Percentiles rank a stretch among this genome's conserved stretches.
Evolutionary conservation across 2,113 vertebrate genomes (phyloP).

Genomic region (Oxyruncus cristatus): DNA sequence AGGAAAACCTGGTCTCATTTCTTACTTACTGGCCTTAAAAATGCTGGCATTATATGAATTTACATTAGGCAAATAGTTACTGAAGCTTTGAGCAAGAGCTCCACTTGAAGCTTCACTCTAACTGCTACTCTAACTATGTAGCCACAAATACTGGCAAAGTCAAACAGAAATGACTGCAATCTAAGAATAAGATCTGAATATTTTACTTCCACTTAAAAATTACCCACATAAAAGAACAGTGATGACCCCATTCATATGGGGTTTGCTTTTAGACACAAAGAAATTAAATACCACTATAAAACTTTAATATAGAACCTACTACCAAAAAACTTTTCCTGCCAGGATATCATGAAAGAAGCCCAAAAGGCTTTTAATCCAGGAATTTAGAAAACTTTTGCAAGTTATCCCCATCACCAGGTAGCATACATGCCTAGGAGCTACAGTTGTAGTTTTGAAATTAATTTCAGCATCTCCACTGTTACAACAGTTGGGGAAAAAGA

Average conservation of each 20-base stretch:
- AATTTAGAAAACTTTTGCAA: not conserved
- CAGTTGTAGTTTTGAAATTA: not conserved
- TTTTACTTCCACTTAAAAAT: not conserved
- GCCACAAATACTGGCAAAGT: not conserved
- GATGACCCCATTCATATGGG: too few relatives aligned
- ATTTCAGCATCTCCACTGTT: not conserved
- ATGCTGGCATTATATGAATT: not conserved
- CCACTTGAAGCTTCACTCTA: not conserved
- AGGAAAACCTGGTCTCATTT: not conserved
- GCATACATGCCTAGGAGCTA: not conserved
- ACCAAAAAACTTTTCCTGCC: not conserved
- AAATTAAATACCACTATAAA: not conserved
- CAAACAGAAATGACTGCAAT: not conserved
- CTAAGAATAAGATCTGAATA: not conserved
- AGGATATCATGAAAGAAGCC: not conserved
- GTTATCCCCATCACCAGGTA: not conserved
- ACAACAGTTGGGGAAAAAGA: not conserved
- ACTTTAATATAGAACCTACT: not conserved
- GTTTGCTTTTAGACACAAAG: not conserved
- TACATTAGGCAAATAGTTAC: not conserved
- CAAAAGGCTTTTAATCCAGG: not conserved
- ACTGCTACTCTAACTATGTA: not conserved
- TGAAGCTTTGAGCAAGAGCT: not conserved
- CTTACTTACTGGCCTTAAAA: not conserved
- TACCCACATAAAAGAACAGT: not conserved